Evolutionary conservation across 53 echinoderm and acorn worm species (phyloP), one percentile per base, ranked within the genome.

Genomic region (Actinopyga echinites): DNA sequence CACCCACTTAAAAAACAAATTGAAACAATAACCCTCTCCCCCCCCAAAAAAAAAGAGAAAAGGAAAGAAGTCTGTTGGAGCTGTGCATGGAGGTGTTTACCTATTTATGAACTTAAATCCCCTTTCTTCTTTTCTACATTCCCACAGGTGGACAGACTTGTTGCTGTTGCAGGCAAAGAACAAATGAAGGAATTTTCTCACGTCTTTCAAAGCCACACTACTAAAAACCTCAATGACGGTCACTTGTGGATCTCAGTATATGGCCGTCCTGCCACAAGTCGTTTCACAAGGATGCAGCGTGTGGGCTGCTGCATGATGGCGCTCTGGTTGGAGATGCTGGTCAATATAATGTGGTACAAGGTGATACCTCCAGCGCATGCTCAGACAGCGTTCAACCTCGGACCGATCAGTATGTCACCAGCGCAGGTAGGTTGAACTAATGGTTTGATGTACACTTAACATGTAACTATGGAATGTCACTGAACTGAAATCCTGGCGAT

Each of bases 231-330:
- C 24, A 93, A 94, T 52, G 97, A 97, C 58, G 97, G 97, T 53
- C 97, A 97, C 34, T 94, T 97, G 30, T 97, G 97, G 97, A 94
- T 97, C 90, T 97, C 97, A 57, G 85, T 97, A 43, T 65, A 92
- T 23, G 88, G 86, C 10, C 93, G 97, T 12, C 97, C 97, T 5
- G 83, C 85, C 12, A 85, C 89, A 30, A 92, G 89, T 38, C 89
- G 92, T 34, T 97, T 97, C 80, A 94, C 92, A 53, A 78, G 97
- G n/a, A 55, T 91, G 3, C 97, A 97, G 89, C 79, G 97, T 35
- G 82, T 89, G 0, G 91, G 90, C 38, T 97, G 97, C 64, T 92
- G 92, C 56, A 69, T 97, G 83, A 97, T 97, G 97, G 88, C 92
- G 21, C 82, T 97, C 19, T 97, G 97, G 97, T 56, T 97, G 38